Evolutionary conservation across 2,113 vertebrate species (phyloP).

Genomic region (Elephantulus edwardii): DNA sequence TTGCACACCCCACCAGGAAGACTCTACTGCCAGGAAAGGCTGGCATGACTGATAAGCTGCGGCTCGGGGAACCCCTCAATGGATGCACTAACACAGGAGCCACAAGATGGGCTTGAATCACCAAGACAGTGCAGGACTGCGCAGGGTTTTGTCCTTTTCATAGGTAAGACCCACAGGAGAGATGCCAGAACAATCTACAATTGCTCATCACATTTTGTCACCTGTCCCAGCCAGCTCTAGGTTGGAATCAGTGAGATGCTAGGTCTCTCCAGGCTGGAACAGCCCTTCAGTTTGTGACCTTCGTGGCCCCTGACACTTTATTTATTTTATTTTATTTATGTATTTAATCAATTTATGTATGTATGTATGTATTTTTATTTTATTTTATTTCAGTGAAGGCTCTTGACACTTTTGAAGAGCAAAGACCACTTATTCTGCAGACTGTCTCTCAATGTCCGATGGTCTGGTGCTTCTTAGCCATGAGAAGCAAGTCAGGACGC

Average conservation of each 20-base stretch:
- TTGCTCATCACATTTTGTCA: not conserved
- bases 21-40: not conserved
- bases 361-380: too few relatives aligned
- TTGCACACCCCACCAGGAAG: not conserved
- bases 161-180: not conserved
- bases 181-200: not conserved
- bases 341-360: too few relatives aligned
- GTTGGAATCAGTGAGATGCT: not conserved
- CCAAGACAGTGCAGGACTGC: not conserved
- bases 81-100: not conserved
- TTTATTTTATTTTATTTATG: too few relatives aligned
- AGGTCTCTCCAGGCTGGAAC: not conserved
- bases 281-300: not conserved
- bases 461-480: not conserved
- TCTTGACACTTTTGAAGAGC: not conserved
- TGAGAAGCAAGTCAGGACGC: not conserved
- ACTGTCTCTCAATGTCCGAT: not conserved
- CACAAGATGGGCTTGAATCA: not conserved
- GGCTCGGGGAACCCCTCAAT: not conserved
- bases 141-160: not conserved
- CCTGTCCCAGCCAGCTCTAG: not conserved
- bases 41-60: not conserved
- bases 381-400: too few relatives aligned
- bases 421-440: not conserved
- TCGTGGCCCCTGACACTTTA: too few relatives aligned